phyloP scores from a whole-genome alignment of 2,113 vertebrate species.

The Ifrita kowaldi region DNA sequence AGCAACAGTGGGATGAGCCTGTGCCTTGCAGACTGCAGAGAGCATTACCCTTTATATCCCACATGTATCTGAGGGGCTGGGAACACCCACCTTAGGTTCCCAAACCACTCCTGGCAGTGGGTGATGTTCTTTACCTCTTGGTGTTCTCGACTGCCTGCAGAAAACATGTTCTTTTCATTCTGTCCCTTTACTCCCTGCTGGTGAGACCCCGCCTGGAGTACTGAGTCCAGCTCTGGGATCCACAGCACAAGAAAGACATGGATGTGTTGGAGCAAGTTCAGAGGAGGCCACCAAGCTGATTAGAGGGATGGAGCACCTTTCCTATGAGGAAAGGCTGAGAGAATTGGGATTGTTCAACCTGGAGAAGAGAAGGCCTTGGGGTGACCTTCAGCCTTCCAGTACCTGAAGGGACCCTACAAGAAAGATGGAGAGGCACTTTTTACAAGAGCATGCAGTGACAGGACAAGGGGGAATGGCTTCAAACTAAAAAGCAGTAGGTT shows the following conservation, averaged over 20 bases:
- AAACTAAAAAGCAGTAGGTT: neutral
- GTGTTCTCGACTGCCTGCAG: neutral
- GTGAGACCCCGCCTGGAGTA: neutral
- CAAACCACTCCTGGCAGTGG: neutral
- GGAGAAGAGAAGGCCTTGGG: neutral
- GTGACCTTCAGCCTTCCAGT: neutral
- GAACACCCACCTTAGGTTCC: neutral
- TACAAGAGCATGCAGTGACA: neutral
- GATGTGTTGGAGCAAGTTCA: neutral
- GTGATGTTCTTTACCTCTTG: neutral
- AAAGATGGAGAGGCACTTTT: neutral
- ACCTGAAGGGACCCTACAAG: neutral
- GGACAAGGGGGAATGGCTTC: neutral
- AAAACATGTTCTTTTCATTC: neutral
- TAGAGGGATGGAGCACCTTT: neutral
- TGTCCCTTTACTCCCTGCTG: neutral
- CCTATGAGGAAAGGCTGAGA: fast-evolving
- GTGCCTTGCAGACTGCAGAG: neutral
- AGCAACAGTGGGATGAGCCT: neutral
- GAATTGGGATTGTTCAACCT: neutral
- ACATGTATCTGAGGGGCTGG: neutral
- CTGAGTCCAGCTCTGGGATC: neutral
- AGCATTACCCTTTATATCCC: neutral
- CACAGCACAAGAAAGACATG: neutral
- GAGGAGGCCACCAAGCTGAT: neutral